Evolutionary conservation across 2,113 vertebrate genomes (phyloP).

Genomic region (Canis aureus): DNA sequence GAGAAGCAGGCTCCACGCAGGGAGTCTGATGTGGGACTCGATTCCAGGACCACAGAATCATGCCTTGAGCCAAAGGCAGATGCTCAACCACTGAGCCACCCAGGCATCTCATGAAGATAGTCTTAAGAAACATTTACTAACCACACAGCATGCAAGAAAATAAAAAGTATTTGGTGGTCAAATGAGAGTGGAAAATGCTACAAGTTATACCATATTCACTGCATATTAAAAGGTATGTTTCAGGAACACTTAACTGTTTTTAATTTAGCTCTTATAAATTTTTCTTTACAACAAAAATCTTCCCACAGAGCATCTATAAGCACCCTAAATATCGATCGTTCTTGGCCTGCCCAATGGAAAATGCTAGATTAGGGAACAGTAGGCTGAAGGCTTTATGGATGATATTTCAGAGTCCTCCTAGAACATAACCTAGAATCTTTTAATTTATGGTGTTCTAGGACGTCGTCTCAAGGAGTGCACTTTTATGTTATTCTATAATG

Average conservation of each 20-base stretch:
- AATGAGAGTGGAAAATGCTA: neutral
- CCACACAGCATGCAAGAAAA: neutral
- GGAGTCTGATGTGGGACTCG: too few species aligned
- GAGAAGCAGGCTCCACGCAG: too few species aligned
- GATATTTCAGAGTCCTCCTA: neutral
- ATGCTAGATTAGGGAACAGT: neutral
- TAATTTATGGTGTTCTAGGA: neutral
- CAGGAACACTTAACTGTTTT: neutral
- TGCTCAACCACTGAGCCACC: too few species aligned
- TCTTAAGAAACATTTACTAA: neutral
- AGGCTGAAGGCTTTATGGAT: neutral
- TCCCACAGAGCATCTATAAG: neutral
- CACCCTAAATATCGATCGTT: neutral
- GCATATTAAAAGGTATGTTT: neutral
- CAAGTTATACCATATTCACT: neutral
- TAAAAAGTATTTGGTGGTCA: neutral
- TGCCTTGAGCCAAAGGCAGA: too few species aligned
- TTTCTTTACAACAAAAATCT: constrained; percentile 27
- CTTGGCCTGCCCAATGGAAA: neutral
- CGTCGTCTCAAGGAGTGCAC: neutral
- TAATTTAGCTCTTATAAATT: neutral
- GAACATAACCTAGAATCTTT: neutral
- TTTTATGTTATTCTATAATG: neutral
- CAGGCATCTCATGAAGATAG: too few species aligned
- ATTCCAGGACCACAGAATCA: too few species aligned